Evolutionary conservation across 2,797 vertebrate genomes (phyloP).

Genomic region (Morus bassanus): DNA sequence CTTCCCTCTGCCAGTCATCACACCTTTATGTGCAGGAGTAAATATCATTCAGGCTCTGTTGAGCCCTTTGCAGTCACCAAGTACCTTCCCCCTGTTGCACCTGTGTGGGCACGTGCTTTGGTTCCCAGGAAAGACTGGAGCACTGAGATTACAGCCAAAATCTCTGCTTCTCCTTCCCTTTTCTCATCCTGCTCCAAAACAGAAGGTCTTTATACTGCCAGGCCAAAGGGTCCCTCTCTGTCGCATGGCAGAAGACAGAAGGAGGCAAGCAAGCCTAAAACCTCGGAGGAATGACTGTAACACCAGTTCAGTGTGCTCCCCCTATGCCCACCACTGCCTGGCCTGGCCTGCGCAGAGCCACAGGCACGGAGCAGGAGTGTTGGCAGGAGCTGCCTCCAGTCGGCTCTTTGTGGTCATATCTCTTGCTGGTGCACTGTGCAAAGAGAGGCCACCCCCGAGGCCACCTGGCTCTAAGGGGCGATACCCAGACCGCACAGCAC

Average conservation of each 20-base stretch:
- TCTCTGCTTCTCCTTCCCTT: not conserved
- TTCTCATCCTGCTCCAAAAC: not conserved
- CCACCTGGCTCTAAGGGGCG: not conserved
- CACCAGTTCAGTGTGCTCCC: accelerated
- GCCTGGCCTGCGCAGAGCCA: not conserved
- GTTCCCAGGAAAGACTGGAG: not conserved
- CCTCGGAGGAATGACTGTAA: not conserved
- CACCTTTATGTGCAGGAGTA: not conserved
- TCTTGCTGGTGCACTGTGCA: not conserved
- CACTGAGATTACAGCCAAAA: not conserved
- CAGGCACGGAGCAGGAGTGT: accelerated
- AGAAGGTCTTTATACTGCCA: not conserved
- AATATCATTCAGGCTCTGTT: not conserved
- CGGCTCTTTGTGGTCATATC: accelerated
- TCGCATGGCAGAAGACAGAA: not conserved
- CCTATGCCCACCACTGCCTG: not conserved
- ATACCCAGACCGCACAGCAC: accelerated
- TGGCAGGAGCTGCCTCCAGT: not conserved
- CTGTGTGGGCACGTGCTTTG: not conserved
- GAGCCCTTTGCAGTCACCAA: not conserved
- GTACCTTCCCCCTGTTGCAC: not conserved
- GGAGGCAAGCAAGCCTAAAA: not conserved
- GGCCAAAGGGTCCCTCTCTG: not conserved
- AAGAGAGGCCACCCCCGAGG: not conserved
- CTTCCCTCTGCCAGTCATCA: not conserved